A percentile compares a stretch with the other conserved stretches of the same genome.
These are phyloP conservation scores for Corythaeola cristata DNA, from an alignment of 2,113 vertebrate genomes.

Conservation along the genomic window DNA sequence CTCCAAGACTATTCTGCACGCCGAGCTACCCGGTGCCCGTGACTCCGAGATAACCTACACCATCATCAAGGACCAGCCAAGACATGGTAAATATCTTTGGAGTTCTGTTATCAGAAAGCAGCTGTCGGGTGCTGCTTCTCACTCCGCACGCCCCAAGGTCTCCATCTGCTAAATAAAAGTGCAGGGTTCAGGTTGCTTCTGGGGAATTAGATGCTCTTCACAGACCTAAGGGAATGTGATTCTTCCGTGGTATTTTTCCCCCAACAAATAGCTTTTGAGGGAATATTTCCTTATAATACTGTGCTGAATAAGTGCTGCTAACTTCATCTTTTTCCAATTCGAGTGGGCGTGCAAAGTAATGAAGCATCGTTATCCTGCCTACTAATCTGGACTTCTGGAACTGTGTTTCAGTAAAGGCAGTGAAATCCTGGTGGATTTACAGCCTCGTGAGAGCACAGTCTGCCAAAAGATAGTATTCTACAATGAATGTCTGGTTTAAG, in stretches of 20 bases:
- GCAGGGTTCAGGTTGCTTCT: background rate
- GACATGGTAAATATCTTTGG: conserved; percentile 78
- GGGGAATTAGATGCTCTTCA: background rate
- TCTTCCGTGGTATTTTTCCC: background rate
- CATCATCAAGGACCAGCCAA: conserved; percentile 77
- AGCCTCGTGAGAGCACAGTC: background rate
- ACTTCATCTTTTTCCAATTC: background rate
- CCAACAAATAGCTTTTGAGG: background rate
- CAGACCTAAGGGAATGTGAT: too few relatives aligned
- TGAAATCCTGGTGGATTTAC: background rate
- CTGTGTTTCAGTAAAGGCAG: background rate
- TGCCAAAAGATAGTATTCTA: background rate
- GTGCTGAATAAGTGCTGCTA: background rate
- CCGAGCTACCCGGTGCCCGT: conserved; percentile 71
- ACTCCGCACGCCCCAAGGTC: background rate
- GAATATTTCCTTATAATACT: background rate
- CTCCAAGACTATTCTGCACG: conserved; percentile 82
- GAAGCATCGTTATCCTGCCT: background rate
- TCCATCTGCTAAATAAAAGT: background rate
- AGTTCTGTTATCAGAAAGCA: background rate
- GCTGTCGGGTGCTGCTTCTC: background rate
- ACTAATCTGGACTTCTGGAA: background rate
- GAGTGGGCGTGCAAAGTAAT: background rate
- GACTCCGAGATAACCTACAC: conserved; percentile 84
- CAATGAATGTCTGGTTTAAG: background rate